phyloP scores from a whole-genome alignment of 2,888 invertebrate genomes.

The Maniola hyperantus region DNA sequence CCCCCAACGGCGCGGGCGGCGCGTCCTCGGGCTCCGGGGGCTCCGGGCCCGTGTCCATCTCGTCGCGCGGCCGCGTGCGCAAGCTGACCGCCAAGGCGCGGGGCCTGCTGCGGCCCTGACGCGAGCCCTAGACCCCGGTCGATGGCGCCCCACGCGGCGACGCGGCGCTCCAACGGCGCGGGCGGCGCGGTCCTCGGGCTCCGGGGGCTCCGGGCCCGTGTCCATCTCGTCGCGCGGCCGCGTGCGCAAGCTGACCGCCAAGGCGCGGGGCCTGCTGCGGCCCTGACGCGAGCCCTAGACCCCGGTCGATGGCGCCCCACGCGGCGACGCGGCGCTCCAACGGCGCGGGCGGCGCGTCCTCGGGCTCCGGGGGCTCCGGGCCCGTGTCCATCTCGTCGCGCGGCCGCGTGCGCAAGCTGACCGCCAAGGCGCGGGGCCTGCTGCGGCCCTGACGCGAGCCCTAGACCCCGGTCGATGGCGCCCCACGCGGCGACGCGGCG shows the following conservation, averaged over 20 bases:
- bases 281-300: slow-evolving; percentile 49
- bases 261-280: slow-evolving; percentile 86
- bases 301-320: not conserved
- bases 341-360: slow-evolving; percentile 27
- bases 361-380: slow-evolving; percentile 25
- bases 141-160: not conserved
- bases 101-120: slow-evolving; percentile 79
- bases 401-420: slow-evolving; percentile 92
- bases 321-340: slow-evolving; percentile 10
- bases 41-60: slow-evolving; percentile 65
- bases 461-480: not conserved
- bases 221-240: slow-evolving; percentile 89
- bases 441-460: slow-evolving; percentile 58
- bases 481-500: not conserved
- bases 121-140: not conserved
- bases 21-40: slow-evolving; percentile 29
- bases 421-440: slow-evolving; percentile 89
- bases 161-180: slow-evolving; percentile 19
- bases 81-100: slow-evolving; percentile 91
- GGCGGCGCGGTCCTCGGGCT: slow-evolving; percentile 29
- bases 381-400: slow-evolving; percentile 84
- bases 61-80: slow-evolving; percentile 91
- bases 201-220: slow-evolving; percentile 47
- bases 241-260: slow-evolving; percentile 90
- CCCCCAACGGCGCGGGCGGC: slow-evolving; percentile 20